A percentile compares a stretch with the other conserved stretches of the same genome.
These are phyloP conservation scores for Hemibates koningsi DNA, from an alignment of 2,113 vertebrate genomes.

Conservation along the genomic window DNA sequence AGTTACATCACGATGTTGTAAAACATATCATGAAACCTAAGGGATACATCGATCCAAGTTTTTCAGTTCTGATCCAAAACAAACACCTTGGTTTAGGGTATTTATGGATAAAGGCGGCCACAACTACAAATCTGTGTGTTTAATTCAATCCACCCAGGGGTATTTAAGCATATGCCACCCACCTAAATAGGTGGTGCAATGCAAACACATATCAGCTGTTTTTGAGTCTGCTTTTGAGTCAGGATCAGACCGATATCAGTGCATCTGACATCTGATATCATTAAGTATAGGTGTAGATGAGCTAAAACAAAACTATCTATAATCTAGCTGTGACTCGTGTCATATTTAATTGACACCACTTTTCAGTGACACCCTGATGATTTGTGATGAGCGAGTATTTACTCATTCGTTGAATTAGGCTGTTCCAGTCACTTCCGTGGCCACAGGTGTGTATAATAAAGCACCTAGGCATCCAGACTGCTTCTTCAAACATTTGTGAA, in stretches of 20 bases:
- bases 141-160: not conserved
- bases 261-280: not conserved
- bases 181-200: not conserved
- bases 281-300: rapidly evolving
- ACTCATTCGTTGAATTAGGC: not conserved
- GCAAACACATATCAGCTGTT: not conserved
- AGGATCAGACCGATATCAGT: not conserved
- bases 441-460: not conserved
- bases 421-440: not conserved
- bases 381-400: not conserved
- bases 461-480: not conserved
- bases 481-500: not conserved
- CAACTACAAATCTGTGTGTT: not conserved
- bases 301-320: not conserved
- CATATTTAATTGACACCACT: not conserved
- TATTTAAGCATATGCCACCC: not conserved
- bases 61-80: not conserved
- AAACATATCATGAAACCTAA: not conserved
- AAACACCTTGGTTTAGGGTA: not conserved
- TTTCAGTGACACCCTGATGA: not conserved
- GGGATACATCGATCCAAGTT: rapidly evolving
- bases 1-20: not conserved
- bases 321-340: not conserved
- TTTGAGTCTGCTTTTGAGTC: not conserved
- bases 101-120: rapidly evolving